phyloP scores from a whole-genome alignment of 1,140 invertebrate species.

The Philopotamus ludificatus region DNA sequence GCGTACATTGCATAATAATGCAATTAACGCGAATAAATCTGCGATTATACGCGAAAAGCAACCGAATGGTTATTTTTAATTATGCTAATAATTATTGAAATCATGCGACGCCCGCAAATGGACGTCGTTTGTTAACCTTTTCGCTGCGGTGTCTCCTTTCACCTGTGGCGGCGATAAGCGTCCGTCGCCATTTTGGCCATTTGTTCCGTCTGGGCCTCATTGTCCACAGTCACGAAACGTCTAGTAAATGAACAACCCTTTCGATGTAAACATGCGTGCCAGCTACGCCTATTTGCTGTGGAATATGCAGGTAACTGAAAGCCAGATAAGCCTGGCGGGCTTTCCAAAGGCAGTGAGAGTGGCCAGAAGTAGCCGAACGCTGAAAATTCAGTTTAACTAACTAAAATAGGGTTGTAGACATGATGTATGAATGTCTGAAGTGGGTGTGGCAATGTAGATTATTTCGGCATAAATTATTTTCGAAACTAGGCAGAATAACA shows the following conservation, averaged over 20 bases:
- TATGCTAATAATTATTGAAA: not conserved
- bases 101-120: not conserved
- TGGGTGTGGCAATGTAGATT: too few relatives aligned
- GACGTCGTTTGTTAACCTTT: not conserved
- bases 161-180: constrained; percentile 7
- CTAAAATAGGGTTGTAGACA: too few relatives aligned
- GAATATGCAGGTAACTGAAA: too few relatives aligned
- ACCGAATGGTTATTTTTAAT: constrained; percentile 4
- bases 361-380: too few relatives aligned
- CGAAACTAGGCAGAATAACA: too few relatives aligned
- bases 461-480: too few relatives aligned
- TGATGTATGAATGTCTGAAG: too few relatives aligned
- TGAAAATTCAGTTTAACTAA: too few relatives aligned
- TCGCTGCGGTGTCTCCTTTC: constrained; percentile 2
- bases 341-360: too few relatives aligned
- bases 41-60: constrained; percentile 13
- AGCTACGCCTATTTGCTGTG: too few relatives aligned
- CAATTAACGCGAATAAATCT: constrained; percentile 11
- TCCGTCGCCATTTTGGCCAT: not conserved
- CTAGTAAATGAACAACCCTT: not conserved
- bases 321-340: too few relatives aligned
- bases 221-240: constrained; percentile 6
- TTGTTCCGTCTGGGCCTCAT: not conserved
- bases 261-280: not conserved
- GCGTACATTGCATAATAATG: constrained; percentile 13